Percentiles rank a stretch among this genome's conserved stretches.
Conservation (phyloP, 2,113 vertebrate species). For the Phyllostomus discolor region DNA sequence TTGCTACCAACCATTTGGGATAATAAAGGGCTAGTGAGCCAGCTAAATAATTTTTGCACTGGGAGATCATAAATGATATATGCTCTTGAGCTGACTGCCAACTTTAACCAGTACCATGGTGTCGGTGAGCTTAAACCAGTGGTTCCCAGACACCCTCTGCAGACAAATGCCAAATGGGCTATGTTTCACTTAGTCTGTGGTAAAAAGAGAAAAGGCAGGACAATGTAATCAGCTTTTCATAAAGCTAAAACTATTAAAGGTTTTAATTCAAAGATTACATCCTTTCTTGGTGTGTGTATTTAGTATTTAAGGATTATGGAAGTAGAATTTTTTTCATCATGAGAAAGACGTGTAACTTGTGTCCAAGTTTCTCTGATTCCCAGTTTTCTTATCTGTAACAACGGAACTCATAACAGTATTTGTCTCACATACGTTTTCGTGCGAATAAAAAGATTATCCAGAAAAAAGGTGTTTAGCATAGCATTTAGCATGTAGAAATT, state of each 20-base stretch:
- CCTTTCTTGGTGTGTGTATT: neutral
- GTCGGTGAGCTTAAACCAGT: neutral
- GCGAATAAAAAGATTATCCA: neutral
- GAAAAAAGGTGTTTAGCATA: neutral
- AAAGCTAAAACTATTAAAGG: neutral
- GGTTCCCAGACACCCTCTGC: neutral
- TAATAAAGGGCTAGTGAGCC: neutral
- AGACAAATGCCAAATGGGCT: neutral
- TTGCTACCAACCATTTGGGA: neutral
- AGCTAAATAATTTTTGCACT: neutral
- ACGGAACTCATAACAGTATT: neutral
- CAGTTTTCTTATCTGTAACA: neutral
- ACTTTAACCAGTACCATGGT: neutral
- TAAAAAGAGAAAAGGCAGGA: neutral
- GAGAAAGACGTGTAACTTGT: neutral
- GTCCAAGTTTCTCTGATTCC: neutral
- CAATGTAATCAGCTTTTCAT: neutral
- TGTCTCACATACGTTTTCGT: neutral
- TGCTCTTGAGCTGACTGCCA: neutral
- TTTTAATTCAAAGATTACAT: neutral
- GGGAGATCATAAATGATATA: neutral
- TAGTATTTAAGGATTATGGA: neutral
- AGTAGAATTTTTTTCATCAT: neutral
- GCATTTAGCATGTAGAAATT: neutral
- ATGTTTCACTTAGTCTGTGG: neutral